phyloP scores from a whole-genome alignment of 2,113 vertebrate genomes.

The Neomonachus schauinslandi region DNA sequence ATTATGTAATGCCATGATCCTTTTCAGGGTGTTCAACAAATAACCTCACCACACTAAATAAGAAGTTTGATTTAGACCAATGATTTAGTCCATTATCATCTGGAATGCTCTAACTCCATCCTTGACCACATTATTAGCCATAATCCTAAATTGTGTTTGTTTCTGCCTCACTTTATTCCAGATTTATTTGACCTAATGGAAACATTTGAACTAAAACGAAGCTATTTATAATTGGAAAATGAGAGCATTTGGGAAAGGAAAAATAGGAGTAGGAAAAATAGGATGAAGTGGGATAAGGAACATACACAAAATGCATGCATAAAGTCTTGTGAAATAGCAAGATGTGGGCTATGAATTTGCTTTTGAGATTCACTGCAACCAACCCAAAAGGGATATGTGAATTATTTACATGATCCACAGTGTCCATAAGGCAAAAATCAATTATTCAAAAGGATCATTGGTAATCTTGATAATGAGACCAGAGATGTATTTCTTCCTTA shows the following conservation, averaged over 20 bases:
- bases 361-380: not conserved
- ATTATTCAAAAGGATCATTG: constrained; percentile 54
- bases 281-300: not conserved
- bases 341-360: not conserved
- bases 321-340: not conserved
- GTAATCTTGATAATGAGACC: constrained; percentile 48
- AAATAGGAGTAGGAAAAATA: not conserved
- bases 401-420: constrained; percentile 51
- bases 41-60: not conserved
- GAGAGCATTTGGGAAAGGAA: not conserved
- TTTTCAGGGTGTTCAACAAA: not conserved
- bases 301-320: fast-evolving
- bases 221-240: not conserved
- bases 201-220: not conserved
- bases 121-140: not conserved
- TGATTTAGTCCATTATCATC: not conserved
- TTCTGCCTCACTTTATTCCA: not conserved
- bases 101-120: not conserved
- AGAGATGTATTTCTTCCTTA: not conserved
- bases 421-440: constrained; percentile 52
- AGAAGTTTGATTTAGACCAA: not conserved
- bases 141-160: not conserved
- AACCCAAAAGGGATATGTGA: not conserved
- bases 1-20: not conserved
- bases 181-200: not conserved